Conservation (phyloP, 1,140 invertebrate species). For the Macrobrachium rosenbergii region DNA sequence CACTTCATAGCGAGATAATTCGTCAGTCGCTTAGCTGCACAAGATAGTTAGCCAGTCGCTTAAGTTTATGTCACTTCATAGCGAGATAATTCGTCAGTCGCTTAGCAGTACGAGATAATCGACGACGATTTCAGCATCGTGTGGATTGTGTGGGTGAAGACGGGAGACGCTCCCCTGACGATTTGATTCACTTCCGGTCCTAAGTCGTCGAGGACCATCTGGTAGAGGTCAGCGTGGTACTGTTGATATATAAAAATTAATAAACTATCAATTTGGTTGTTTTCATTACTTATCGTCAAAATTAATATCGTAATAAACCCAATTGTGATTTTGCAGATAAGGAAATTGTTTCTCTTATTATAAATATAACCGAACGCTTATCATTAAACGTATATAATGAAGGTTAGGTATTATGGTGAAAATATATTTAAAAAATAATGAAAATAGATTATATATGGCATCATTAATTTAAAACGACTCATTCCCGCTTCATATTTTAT, state of each 20-base stretch:
- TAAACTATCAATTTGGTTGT: no score
- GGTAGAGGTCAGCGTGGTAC: conserved; percentile 56
- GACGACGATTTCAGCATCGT: conserved; percentile 49
- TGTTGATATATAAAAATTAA: conserved; percentile 2
- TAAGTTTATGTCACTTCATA: no score
- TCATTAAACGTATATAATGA: no score
- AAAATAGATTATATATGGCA: no score
- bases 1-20: no score
- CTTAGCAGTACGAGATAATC: conserved; percentile 48
- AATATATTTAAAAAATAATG: no score
- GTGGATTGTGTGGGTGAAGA: conserved; percentile 52
- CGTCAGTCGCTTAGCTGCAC: neutral
- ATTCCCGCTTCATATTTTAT: no score
- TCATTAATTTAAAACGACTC: no score
- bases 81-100: neutral
- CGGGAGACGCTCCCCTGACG: conserved; percentile 17
- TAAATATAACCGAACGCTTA: no score
- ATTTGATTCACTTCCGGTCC: conserved; percentile 21
- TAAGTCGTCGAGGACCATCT: conserved; percentile 43
- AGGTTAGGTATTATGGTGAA: no score
- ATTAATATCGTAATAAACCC: neutral
- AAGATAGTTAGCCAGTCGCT: no score
- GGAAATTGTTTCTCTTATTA: no score
- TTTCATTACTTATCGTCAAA: neutral
- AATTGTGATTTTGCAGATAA: neutral